These are phyloP conservation scores for Saiga tatarica DNA, from an alignment of 2,113 vertebrate species.

Conservation along the genomic window DNA sequence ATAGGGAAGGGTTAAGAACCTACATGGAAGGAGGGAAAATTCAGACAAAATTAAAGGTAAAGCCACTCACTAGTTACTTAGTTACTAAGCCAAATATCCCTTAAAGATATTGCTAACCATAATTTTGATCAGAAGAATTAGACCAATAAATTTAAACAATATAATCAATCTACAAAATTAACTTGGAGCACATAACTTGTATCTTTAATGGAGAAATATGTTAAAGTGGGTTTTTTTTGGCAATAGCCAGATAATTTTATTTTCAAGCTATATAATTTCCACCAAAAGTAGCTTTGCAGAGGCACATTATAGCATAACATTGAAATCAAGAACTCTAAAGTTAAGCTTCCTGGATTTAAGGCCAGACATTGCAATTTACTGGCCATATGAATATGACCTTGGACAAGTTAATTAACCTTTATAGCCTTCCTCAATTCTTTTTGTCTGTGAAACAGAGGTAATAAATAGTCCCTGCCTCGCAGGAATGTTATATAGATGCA, in stretches of 20 bases:
- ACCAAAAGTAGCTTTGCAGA: neutral
- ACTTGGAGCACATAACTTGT: neutral
- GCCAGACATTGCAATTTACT: neutral
- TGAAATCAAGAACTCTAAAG: neutral
- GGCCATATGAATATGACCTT: neutral
- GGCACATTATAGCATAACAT: neutral
- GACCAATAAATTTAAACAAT: neutral
- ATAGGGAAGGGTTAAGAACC: neutral
- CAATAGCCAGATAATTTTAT: neutral
- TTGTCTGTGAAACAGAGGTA: neutral
- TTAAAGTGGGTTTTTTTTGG: neutral
- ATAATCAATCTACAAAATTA: neutral
- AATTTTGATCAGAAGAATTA: constrained; percentile 31
- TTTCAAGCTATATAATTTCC: neutral
- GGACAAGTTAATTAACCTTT: neutral
- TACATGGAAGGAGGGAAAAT: neutral
- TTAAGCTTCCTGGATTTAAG: neutral
- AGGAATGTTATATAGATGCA: neutral
- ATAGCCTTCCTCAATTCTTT: neutral
- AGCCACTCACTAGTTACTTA: neutral
- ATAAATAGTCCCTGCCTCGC: neutral
- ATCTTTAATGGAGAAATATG: neutral
- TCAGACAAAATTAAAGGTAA: neutral
- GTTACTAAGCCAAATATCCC: neutral
- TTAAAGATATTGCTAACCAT: constrained; percentile 5